A percentile compares a stretch with the other conserved stretches of the same genome.
Conservation (phyloP, 1,140 invertebrate species). For the Penaeus vannamei region DNA sequence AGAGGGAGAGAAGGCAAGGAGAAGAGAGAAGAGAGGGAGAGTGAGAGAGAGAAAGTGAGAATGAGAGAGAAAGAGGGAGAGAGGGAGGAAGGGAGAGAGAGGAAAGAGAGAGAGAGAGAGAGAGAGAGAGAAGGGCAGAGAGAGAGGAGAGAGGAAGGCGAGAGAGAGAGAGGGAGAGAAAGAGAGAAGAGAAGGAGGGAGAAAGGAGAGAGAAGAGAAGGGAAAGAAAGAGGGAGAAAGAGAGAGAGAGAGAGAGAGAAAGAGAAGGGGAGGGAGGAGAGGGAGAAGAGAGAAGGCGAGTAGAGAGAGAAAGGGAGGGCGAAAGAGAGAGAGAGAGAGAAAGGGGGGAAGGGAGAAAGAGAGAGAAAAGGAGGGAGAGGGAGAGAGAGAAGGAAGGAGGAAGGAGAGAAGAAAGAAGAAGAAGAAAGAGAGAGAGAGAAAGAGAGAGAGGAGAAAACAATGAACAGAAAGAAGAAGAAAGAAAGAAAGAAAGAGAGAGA, state of each 20-base stretch:
- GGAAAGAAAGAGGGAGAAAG: background rate
- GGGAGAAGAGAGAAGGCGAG: too few relatives aligned
- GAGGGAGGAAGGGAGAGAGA: too few relatives aligned
- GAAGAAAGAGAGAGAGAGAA: background rate
- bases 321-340: conserved; percentile 5
- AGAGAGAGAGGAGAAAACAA: background rate
- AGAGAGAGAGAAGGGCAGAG: too few relatives aligned
- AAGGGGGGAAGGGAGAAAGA: background rate
- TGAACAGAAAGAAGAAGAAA: background rate
- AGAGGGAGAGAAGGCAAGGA: too few relatives aligned
- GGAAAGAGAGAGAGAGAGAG: too few relatives aligned
- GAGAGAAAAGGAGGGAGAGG: background rate
- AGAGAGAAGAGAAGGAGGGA: too few relatives aligned
- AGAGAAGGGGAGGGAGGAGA: background rate
- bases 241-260: background rate
- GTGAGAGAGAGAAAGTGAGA: too few relatives aligned
- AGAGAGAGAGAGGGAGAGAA: too few relatives aligned
- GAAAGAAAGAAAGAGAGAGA: conserved; percentile 9
- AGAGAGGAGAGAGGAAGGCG: too few relatives aligned
- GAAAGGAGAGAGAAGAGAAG: too few relatives aligned
- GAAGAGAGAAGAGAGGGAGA: too few relatives aligned
- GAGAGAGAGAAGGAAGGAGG: background rate
- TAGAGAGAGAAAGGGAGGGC: background rate
- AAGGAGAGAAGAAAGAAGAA: background rate
- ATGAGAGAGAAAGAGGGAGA: too few relatives aligned